Base-by-base conservation (phyloP, 2,888 invertebrate genomes). In the Aphrophora alni region DNA sequence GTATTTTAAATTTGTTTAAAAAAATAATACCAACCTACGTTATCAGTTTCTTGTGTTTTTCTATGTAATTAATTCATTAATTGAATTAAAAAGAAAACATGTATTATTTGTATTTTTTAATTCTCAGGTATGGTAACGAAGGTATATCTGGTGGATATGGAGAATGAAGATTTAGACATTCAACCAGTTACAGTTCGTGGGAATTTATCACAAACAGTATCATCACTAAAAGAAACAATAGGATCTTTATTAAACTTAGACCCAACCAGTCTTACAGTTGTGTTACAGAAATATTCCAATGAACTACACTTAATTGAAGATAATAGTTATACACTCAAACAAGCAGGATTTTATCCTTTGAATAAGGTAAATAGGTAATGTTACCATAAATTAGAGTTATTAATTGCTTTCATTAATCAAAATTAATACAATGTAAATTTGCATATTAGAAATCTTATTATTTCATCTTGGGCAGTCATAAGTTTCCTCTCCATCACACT, bases 71-170 rank as follows among this genome's bases (percentile, higher is more conserved):
- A n/a, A n/a, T n/a, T n/a, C n/a, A n/a, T n/a, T n/a, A n/a, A n/a
- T n/a, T n/a, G n/a, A n/a, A n/a, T n/a, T n/a, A n/a, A n/a, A n/a
- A n/a, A n/a, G 14, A 44, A 44, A 44, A 44, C 12, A 44, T 44
- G 8, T 0, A 1, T 17, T 89, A 87, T 72, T 26, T 59, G 44
- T 68, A 26, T 68, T 38, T 74, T 3, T 7, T n/a, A n/a, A 73
- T 59, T 82, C 83, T 26, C 85, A 91, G 91, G 89, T 83, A 87
- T 90, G 44, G 87, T 88, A 75, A 90, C 92, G 82, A 93, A 92
- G 88, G 92, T 93, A 3, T 93, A 90, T 86, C 88, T 90, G 76
- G 90, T 94, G 70, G 91, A 93, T 87, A 86, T 93, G 76, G 89
- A 90, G 74, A 90, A 89, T 28, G 92, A 92, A 86, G 92, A 92